Evolutionary conservation across 2,888 invertebrate species (phyloP).

Genomic region (Acleris cristana): DNA sequence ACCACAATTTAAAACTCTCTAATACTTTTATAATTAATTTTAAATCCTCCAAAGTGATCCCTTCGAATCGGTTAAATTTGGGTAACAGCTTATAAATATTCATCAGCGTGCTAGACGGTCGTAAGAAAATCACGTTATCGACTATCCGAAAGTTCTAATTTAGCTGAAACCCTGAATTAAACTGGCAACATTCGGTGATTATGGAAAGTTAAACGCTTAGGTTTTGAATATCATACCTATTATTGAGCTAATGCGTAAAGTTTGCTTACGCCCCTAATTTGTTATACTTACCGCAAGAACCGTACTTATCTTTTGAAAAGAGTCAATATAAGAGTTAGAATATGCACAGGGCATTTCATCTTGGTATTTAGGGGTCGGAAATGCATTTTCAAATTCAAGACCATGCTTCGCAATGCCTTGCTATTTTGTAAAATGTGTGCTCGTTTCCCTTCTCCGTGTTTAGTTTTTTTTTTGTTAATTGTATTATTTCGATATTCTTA

Average conservation of each 20-base stretch:
- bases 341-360: no score
- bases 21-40: constrained; percentile 31
- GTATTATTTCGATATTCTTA: no score
- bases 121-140: constrained; percentile 30
- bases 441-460: no score
- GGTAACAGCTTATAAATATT: constrained; percentile 35
- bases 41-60: constrained; percentile 24
- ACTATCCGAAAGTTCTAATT: constrained; percentile 20
- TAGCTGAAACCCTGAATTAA: constrained; percentile 7
- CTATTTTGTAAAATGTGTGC: no score
- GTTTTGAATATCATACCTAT: neutral
- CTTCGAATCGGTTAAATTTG: constrained; percentile 14
- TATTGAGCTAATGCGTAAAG: neutral
- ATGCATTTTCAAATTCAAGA: no score
- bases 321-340: no score
- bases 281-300: no score
- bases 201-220: neutral
- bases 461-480: no score
- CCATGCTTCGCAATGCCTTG: no score
- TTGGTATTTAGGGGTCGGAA: no score
- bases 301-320: no score
- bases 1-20: constrained; percentile 20
- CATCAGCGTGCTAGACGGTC: constrained; percentile 17
- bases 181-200: constrained; percentile 9
- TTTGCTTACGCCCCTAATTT: no score